These are phyloP conservation scores for Polypedilum vanderplanki DNA, from an alignment of 1,140 invertebrate species.

Conservation along the genomic window DNA sequence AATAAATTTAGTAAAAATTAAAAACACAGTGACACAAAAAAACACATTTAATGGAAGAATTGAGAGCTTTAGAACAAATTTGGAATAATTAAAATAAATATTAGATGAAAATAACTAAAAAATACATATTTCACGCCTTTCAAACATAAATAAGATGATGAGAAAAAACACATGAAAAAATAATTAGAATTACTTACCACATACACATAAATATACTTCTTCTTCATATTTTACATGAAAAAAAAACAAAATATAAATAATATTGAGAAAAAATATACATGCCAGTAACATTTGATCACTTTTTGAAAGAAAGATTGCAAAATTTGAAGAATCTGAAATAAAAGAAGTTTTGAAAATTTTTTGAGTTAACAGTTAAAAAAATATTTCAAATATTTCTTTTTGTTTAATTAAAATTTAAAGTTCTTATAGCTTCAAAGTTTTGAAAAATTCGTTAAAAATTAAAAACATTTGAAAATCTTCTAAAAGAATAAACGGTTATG, in stretches of 20 bases:
- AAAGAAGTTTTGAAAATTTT: no score
- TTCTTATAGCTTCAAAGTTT: no score
- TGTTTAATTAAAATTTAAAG: no score
- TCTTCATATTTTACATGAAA: constrained; percentile 19
- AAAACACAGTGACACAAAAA: neutral
- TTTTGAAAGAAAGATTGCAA: neutral
- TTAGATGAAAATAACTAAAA: neutral
- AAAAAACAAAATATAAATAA: no score
- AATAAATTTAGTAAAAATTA: neutral
- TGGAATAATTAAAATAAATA: neutral
- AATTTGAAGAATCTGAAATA: no score
- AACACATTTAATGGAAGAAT: neutral
- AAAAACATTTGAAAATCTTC: no score
- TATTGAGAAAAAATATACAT: neutral
- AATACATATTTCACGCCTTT: constrained; percentile 13
- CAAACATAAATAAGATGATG: neutral
- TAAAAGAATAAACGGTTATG: no score
- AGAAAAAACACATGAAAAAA: neutral
- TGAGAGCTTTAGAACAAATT: constrained; percentile 13
- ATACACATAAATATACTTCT: constrained; percentile 7
- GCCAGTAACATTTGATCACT: constrained; percentile 11
- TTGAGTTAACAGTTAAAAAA: no score
- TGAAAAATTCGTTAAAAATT: no score
- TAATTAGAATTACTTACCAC: neutral
- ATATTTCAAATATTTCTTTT: no score